Percentiles rank a stretch among this genome's conserved stretches.
These are phyloP conservation scores for Rynchops niger DNA, from an alignment of 2,113 vertebrate species.

Conservation along the genomic window DNA sequence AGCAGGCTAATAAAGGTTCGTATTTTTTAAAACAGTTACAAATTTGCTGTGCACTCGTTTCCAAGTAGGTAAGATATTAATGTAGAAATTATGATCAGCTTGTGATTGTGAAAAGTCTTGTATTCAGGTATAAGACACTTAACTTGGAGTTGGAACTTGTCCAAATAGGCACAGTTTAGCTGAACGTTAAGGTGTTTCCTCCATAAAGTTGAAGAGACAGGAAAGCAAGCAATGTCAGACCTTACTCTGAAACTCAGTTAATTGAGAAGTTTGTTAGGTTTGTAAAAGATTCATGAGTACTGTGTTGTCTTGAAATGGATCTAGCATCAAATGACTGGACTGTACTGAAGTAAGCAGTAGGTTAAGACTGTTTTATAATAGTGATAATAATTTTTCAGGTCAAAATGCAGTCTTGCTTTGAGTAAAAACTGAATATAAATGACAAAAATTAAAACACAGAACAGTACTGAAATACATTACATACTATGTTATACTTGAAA, in stretches of 20 bases:
- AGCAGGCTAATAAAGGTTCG: not conserved
- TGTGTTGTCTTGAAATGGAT: not conserved
- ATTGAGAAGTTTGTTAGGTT: not conserved
- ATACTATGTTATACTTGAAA: not conserved
- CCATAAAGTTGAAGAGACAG: not conserved
- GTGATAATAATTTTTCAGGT: not conserved
- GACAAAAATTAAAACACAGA: not conserved
- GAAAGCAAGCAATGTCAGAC: not conserved
- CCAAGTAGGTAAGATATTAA: not conserved
- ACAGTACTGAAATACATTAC: not conserved
- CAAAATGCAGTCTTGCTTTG: not conserved
- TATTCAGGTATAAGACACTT: not conserved
- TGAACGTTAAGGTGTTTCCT: not conserved
- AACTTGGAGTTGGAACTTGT: not conserved
- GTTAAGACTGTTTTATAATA: not conserved
- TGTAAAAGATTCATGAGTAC: not conserved
- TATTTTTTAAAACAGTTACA: not conserved
- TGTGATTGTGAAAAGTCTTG: not conserved
- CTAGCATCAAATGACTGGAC: not conserved
- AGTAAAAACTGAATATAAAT: not conserved
- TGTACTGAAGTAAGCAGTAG: not conserved
- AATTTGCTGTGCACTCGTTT: not conserved
- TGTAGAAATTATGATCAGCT: not conserved
- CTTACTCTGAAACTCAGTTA: not conserved
- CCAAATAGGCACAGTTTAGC: not conserved